Percentiles rank a stretch among this genome's conserved stretches.
Evolutionary conservation across 2,888 invertebrate species (phyloP).

Genomic region (Dasypogon diadema): DNA sequence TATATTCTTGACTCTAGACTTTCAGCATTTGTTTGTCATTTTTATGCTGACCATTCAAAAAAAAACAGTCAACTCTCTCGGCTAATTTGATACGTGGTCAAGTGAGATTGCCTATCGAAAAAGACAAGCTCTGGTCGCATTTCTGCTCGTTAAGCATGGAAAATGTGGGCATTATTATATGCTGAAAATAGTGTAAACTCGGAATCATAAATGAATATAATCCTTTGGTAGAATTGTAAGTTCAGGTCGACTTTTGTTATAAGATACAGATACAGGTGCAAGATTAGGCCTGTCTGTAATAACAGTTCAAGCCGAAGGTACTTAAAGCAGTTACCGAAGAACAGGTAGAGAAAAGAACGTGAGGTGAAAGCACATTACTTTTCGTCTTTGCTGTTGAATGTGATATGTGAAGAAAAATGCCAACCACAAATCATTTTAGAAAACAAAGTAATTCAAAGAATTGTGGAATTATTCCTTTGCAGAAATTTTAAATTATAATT

Average conservation of each 20-base stretch:
- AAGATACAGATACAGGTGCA: too few relatives aligned
- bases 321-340: not conserved
- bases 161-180: not conserved
- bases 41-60: conserved; percentile 28
- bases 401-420: not conserved
- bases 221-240: too few relatives aligned
- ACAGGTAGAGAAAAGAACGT: not conserved
- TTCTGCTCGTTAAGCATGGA: conserved; percentile 14
- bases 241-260: too few relatives aligned
- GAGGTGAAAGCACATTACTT: conserved; percentile 34
- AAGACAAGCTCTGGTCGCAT: not conserved
- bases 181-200: not conserved
- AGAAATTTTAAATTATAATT: too few relatives aligned
- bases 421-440: too few relatives aligned
- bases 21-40: not conserved
- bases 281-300: too few relatives aligned
- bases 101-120: not conserved
- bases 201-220: too few relatives aligned
- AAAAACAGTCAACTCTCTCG: not conserved
- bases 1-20: not conserved
- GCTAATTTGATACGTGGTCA: conserved; percentile 18
- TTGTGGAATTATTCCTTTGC: too few relatives aligned
- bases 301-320: too few relatives aligned
- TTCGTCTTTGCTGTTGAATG: conserved; percentile 26
- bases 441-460: too few relatives aligned